These are phyloP conservation scores for Eutrigla gurnardus DNA, from an alignment of 2,797 vertebrate genomes.

Conservation along the genomic window DNA sequence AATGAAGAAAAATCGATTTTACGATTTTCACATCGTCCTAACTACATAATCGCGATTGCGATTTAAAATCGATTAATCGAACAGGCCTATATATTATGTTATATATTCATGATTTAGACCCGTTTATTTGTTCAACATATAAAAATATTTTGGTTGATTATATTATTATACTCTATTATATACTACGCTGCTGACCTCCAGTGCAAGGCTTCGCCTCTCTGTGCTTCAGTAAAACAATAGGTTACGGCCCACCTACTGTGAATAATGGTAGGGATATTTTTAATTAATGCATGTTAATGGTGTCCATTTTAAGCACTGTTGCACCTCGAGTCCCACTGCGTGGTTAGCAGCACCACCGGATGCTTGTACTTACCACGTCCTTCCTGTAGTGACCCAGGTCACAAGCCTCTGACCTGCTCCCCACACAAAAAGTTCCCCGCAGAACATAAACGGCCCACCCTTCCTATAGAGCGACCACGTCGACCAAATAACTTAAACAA, in stretches of 20 bases:
- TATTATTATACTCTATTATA: background rate
- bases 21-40: too few relatives aligned
- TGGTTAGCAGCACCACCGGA: slow-evolving; percentile 65
- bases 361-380: slow-evolving; percentile 77
- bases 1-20: too few relatives aligned
- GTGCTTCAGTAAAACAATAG: background rate
- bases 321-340: slow-evolving; percentile 15
- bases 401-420: slow-evolving; percentile 68
- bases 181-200: background rate
- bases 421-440: slow-evolving; percentile 60
- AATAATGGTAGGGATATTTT: background rate
- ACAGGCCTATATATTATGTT: background rate
- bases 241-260: background rate
- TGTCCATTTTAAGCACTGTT: slow-evolving; percentile 14
- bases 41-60: too few relatives aligned
- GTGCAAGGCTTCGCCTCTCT: background rate
- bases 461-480: slow-evolving; percentile 65
- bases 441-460: slow-evolving; percentile 61
- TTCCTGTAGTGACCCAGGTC: slow-evolving; percentile 84
- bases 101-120: background rate
- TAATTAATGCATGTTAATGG: background rate
- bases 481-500: slow-evolving; percentile 52
- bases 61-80: too few relatives aligned
- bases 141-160: background rate
- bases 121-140: background rate